These are phyloP conservation scores for Apomyelois bistriatella DNA, from an alignment of 2,888 invertebrate genomes.

Conservation along the genomic window DNA sequence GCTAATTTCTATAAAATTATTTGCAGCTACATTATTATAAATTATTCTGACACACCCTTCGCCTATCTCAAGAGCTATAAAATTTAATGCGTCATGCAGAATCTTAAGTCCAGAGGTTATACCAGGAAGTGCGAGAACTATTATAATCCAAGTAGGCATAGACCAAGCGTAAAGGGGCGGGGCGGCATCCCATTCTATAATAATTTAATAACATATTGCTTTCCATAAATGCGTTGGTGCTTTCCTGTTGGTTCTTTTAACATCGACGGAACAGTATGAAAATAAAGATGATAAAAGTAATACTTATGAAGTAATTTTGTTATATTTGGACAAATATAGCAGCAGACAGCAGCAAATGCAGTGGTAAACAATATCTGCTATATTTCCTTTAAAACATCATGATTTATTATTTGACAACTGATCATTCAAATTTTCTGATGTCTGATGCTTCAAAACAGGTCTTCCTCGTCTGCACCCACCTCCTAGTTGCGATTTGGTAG, in stretches of 20 bases:
- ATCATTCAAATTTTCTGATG: too few relatives aligned
- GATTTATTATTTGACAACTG: too few relatives aligned
- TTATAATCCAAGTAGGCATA: neutral
- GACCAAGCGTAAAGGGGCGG: neutral
- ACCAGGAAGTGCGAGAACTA: neutral
- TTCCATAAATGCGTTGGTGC: neutral
- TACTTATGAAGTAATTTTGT: too few relatives aligned
- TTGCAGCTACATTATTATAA: neutral
- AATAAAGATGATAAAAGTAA: neutral
- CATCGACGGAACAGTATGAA: neutral
- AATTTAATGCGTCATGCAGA: neutral
- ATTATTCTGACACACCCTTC: slow-evolving; percentile 2
- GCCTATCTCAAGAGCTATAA: neutral
- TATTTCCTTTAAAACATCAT: too few relatives aligned
- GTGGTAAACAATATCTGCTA: too few relatives aligned
- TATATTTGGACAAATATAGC: too few relatives aligned
- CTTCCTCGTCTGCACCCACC: too few relatives aligned
- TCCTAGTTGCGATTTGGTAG: too few relatives aligned
- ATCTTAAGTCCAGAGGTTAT: neutral
- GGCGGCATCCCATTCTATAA: neutral
- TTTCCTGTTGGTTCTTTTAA: neutral
- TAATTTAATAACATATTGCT: slow-evolving; percentile 10
- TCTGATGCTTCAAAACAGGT: too few relatives aligned
- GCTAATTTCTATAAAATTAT: neutral
- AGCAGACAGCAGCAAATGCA: too few relatives aligned